Percentiles rank a stretch among this genome's conserved stretches.
phyloP scores from a whole-genome alignment of 1,140 invertebrate genomes.

The Drosophila azteca region DNA sequence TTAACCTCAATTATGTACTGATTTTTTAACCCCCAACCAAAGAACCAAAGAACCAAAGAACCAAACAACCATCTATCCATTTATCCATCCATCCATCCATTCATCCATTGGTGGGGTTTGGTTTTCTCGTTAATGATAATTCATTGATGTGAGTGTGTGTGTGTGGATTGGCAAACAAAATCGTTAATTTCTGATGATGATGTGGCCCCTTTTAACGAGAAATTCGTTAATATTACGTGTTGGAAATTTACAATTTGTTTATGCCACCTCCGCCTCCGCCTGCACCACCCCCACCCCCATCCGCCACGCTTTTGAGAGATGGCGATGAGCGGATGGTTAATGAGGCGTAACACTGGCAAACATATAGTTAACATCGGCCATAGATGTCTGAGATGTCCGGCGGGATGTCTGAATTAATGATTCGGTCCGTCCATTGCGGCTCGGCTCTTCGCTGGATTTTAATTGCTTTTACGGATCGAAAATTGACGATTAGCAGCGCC shows the following conservation, averaged over 20 bases:
- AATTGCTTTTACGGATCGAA: no score
- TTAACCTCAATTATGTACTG: slow-evolving; percentile 45
- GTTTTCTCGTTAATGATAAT: slow-evolving; percentile 38
- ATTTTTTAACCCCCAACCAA: slow-evolving; percentile 18
- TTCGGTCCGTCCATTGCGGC: no score
- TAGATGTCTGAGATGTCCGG: slow-evolving; percentile 4
- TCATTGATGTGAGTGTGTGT: slow-evolving; percentile 45
- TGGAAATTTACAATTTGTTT: slow-evolving; percentile 45
- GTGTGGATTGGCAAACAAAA: slow-evolving; percentile 47
- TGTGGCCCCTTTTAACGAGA: slow-evolving; percentile 39
- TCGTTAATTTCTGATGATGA: slow-evolving; percentile 39
- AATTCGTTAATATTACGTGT: slow-evolving; percentile 46
- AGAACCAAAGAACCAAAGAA: no score
- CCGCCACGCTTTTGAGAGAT: no score
- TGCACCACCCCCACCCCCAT: no score
- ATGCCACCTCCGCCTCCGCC: no score
- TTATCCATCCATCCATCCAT: not conserved
- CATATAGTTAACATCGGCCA: slow-evolving; percentile 44
- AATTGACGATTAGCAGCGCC: no score
- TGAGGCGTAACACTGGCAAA: slow-evolving; percentile 36
- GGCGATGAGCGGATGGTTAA: slow-evolving; percentile 18
- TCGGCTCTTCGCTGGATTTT: no score
- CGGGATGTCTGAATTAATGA: not conserved
- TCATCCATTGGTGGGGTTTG: slow-evolving; percentile 2
- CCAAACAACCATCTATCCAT: not conserved